A percentile compares a stretch with the other conserved stretches of the same genome.
Conservation (phyloP, 2,888 invertebrate genomes). For the Campopleginae sp. region DNA sequence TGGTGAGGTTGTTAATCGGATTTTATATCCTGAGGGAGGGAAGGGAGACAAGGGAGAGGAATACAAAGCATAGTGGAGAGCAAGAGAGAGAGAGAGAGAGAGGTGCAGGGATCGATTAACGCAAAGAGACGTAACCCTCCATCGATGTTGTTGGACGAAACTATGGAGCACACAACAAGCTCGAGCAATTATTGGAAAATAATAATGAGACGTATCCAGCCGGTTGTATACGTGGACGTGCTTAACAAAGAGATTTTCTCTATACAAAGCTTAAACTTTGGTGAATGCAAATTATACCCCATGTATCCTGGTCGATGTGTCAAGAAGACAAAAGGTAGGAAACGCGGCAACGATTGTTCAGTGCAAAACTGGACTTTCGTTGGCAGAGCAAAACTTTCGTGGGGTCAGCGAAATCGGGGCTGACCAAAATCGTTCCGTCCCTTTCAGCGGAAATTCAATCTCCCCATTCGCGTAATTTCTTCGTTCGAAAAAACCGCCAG, state of each 20-base stretch:
- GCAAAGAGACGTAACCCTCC: conserved; percentile 49
- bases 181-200: conserved; percentile 62
- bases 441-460: too few relatives aligned
- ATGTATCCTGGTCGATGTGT: conserved; percentile 12
- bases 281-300: background rate
- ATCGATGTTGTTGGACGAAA: conserved; percentile 36
- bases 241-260: conserved; percentile 8
- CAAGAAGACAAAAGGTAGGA: background rate
- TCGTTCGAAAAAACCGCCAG: too few relatives aligned
- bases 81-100: conserved; percentile 22
- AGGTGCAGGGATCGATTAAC: conserved; percentile 54
- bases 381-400: too few relatives aligned
- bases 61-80: background rate
- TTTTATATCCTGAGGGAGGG: conserved; percentile 46
- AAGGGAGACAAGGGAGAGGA: too few relatives aligned
- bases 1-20: conserved; percentile 55
- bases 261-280: conserved; percentile 34
- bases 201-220: conserved; percentile 41
- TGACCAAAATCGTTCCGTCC: too few relatives aligned
- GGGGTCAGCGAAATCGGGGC: too few relatives aligned
- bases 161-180: conserved; percentile 35
- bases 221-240: conserved; percentile 18
- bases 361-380: too few relatives aligned
- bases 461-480: too few relatives aligned
- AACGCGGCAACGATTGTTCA: background rate